Evolutionary conservation across 1,140 invertebrate species (phyloP).

Genomic region (Pseudomyrmex gracilis): DNA sequence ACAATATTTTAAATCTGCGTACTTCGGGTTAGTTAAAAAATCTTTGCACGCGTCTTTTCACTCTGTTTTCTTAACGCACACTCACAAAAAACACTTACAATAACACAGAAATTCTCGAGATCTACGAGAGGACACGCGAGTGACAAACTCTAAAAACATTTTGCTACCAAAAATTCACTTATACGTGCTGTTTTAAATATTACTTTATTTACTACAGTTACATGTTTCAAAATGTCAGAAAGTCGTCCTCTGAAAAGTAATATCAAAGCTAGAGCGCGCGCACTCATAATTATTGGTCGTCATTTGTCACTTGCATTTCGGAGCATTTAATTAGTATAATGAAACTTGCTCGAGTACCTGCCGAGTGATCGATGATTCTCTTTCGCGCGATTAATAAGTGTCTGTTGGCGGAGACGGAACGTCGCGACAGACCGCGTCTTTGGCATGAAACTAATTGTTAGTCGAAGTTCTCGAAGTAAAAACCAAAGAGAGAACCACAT

Average conservation of each 20-base stretch:
- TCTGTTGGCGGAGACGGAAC: conserved; percentile 32
- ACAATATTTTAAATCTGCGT: neutral
- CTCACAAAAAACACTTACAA: neutral
- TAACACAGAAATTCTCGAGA: neutral
- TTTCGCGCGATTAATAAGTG: neutral
- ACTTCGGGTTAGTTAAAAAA: neutral
- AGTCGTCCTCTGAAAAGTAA: too few relatives aligned
- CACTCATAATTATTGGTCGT: neutral
- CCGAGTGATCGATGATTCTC: conserved; percentile 15
- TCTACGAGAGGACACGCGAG: neutral
- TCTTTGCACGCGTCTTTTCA: neutral
- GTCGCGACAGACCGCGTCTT: conserved; percentile 51
- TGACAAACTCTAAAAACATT: neutral
- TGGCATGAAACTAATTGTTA: conserved; percentile 80
- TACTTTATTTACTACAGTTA: too few relatives aligned
- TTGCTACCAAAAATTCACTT: too few relatives aligned
- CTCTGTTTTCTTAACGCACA: neutral
- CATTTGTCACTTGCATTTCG: neutral
- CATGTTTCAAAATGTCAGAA: too few relatives aligned
- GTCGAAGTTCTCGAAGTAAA: conserved; percentile 70
- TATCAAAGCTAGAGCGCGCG: too few relatives aligned
- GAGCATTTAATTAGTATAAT: neutral
- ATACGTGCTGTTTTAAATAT: too few relatives aligned
- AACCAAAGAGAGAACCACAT: conserved; percentile 49
- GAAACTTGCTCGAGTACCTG: conserved; percentile 30